Base-by-base conservation (phyloP, 2,113 vertebrate species). In the Toxostoma redivivum region DNA sequence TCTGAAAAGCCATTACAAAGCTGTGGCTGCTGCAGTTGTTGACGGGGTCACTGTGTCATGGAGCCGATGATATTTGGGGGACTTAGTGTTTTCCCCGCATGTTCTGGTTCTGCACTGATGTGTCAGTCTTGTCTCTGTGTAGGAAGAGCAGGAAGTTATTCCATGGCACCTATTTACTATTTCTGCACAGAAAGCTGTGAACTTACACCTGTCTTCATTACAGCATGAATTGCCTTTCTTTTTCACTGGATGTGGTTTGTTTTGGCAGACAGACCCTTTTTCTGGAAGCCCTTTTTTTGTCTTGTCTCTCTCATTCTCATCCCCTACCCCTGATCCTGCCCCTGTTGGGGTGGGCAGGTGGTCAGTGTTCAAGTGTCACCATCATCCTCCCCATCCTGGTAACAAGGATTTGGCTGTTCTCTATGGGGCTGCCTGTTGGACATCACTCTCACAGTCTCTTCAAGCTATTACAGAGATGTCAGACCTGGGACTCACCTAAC, bases 401-500 rank as follows among this genome's bases (percentile, higher is more conserved):
- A 48, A 81, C 42, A 58, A 51, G 14, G 21, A 80, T 35, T 81
- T 89, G 47, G 7, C n/a, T 89, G 56, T 50, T 21, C 12, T 86
- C 24, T 57, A 1, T 7, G 12, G 12, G 53, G 48, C 31, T 76
- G 44, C 18, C 30, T 72, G 23, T n/a, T 45, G 66, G 40, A 14
- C 22, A 38, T 72, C 76, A 54, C 19, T 35, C 50, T 15, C 4
- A 15, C 21, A 7, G 22, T 37, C 33, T 77, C 42, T 54, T 44
- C 22, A 58, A 44, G n/a, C 15, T n/a, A 11, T 35, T 73, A 18
- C 44, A 81, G 54, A 62, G 44, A 24, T 38, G 31, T 28, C 84
- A 93, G 58, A n/a, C 31, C n/a, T 62, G 45, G 77, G 21, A 97
- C 98, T 92, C 90, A 99, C 99, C 99, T 60, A 99, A 97, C 96